A percentile compares a stretch with the other conserved stretches of the same genome.
Conservation (phyloP, 2,113 vertebrate genomes). For the Ursus arctos region DNA sequence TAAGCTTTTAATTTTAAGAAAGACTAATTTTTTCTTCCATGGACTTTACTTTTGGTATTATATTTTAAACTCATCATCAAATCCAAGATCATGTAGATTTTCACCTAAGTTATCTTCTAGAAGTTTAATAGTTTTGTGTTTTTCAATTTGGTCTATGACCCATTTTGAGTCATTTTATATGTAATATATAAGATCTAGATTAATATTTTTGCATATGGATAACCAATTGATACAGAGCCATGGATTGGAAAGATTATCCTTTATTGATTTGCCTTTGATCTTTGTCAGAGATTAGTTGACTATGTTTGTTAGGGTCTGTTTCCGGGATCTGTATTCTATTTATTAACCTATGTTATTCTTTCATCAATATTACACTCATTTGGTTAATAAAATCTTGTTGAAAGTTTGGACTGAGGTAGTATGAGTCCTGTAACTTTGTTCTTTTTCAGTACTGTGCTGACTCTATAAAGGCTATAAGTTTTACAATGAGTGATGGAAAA, state of each 20-base stretch:
- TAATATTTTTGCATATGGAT: background rate
- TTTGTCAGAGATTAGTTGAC: background rate
- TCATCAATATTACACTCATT: background rate
- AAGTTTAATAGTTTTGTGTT: background rate
- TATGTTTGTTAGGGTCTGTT: background rate
- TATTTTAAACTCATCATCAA: background rate
- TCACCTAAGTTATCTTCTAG: background rate
- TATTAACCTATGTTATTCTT: background rate
- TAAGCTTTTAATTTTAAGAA: background rate
- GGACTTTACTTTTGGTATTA: background rate
- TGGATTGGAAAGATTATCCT: background rate
- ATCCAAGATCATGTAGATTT: background rate
- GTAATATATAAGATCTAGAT: background rate
- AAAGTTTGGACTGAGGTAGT: background rate
- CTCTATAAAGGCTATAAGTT: background rate
- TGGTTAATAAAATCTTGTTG: background rate
- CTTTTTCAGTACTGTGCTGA: background rate
- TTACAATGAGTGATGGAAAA: background rate
- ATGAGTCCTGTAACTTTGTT: background rate
- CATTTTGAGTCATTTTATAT: background rate
- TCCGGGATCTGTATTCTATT: background rate
- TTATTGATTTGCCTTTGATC: background rate
- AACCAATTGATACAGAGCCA: background rate
- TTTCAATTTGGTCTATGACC: background rate
- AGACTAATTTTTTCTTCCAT: background rate